These are phyloP conservation scores for Caenorhabditis sinica DNA, from an alignment of 2,888 invertebrate genomes.

Conservation along the genomic window DNA sequence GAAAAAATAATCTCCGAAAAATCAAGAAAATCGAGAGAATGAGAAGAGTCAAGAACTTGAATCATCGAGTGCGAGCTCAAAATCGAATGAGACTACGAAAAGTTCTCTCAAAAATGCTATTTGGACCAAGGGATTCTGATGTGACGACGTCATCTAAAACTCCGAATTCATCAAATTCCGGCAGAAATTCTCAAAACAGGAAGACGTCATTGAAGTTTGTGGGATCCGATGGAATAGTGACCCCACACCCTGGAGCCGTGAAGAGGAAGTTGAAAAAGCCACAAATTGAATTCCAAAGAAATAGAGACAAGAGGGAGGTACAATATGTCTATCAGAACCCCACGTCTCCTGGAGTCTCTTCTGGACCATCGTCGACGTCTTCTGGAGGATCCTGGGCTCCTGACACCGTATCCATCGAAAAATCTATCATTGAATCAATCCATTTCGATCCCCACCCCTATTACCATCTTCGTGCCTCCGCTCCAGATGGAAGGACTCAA, in stretches of 20 bases:
- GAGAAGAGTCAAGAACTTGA: slow-evolving; percentile 28
- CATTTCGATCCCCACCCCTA: slow-evolving; percentile 42
- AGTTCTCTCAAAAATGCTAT: slow-evolving; percentile 52
- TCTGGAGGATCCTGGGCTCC: slow-evolving; percentile 29
- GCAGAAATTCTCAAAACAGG: not conserved
- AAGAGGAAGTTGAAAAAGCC: not conserved
- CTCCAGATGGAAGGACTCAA: slow-evolving; percentile 29
- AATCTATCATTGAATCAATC: slow-evolving; percentile 33
- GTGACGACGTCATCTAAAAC: slow-evolving; percentile 10
- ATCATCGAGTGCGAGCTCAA: slow-evolving; percentile 37
- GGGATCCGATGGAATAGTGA: slow-evolving; percentile 38
- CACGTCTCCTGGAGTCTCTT: not conserved
- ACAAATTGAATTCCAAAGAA: not conserved
- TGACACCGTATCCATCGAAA: slow-evolving; percentile 36
- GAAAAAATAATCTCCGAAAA: slow-evolving; percentile 21
- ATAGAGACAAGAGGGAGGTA: slow-evolving; percentile 12
- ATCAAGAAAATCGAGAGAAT: slow-evolving; percentile 36
- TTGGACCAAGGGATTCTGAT: slow-evolving; percentile 38
- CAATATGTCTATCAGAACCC: not conserved
- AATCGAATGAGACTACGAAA: slow-evolving; percentile 49
- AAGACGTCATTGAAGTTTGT: slow-evolving; percentile 24
- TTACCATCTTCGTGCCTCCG: slow-evolving; percentile 20
- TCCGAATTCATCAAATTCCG: slow-evolving; percentile 1
- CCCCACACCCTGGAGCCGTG: not conserved
- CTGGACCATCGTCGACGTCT: too few species aligned